A percentile compares a stretch with the other conserved stretches of the same genome.
Conservation (phyloP, 2,888 invertebrate species). For the Nemotelus pantherinus region DNA sequence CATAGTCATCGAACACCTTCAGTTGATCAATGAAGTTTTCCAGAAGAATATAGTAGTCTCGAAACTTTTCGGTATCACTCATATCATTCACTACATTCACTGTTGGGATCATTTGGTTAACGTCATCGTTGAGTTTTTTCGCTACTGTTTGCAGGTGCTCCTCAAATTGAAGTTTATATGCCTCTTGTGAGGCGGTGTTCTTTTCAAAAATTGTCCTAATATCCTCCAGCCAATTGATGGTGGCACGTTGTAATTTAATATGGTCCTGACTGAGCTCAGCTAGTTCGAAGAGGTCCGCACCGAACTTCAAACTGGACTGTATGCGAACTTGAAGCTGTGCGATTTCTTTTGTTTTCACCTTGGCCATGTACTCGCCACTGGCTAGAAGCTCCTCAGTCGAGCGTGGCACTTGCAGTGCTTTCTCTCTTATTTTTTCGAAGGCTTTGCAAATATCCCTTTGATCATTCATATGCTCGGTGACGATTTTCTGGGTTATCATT, state of each 20-base stretch:
- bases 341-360: conserved; percentile 78
- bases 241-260: conserved; percentile 80
- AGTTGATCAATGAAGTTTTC: conserved; percentile 80
- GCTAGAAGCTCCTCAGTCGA: conserved; percentile 85
- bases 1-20: conserved; percentile 77
- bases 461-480: conserved; percentile 72
- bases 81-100: conserved; percentile 83
- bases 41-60: conserved; percentile 81
- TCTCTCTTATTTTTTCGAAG: conserved; percentile 76
- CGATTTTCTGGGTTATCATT: conserved; percentile 72
- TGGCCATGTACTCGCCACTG: conserved; percentile 82
- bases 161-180: conserved; percentile 85
- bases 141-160: conserved; percentile 78
- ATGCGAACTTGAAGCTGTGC: conserved; percentile 76
- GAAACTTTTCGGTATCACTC: conserved; percentile 81
- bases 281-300: conserved; percentile 79
- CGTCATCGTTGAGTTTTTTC: conserved; percentile 74
- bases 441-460: conserved; percentile 75
- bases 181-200: conserved; percentile 82
- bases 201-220: conserved; percentile 85
- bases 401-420: conserved; percentile 77
- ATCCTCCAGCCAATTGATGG: conserved; percentile 83
- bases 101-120: conserved; percentile 77
- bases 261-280: conserved; percentile 79
- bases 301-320: conserved; percentile 70